Evolutionary conservation across 2,113 vertebrate species (phyloP).

Genomic region (Calidris pugnax): DNA sequence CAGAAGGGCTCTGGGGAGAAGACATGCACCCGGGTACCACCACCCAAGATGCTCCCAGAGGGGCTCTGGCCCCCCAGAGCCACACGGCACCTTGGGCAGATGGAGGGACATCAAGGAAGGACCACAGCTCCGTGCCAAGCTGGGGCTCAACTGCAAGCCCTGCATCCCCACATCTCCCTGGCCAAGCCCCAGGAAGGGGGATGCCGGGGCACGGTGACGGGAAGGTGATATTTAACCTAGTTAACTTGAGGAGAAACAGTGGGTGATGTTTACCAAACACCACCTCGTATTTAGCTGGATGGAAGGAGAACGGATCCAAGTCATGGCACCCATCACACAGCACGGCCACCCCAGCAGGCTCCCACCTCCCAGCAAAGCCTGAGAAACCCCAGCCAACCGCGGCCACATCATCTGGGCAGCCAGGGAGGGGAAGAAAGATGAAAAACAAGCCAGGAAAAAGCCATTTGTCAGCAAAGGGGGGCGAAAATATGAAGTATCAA

Average conservation of each 20-base stretch:
- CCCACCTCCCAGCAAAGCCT: accelerated
- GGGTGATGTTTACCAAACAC: accelerated
- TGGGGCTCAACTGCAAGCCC: too few species aligned
- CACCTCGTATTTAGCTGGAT: accelerated
- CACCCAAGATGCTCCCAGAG: too few species aligned
- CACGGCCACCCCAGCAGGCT: background rate
- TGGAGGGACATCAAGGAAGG: too few species aligned
- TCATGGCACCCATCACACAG: accelerated
- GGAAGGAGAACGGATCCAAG: background rate
- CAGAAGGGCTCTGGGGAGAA: too few species aligned
- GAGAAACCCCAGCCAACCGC: background rate
- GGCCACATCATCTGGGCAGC: background rate
- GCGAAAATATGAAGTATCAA: accelerated
- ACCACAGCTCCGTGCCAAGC: background rate
- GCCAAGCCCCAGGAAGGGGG: too few species aligned
- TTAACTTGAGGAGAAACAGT: accelerated
- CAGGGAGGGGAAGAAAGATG: background rate
- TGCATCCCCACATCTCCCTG: background rate
- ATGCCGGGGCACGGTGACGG: accelerated
- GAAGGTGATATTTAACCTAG: accelerated
- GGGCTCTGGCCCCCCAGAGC: background rate
- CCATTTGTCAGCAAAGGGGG: accelerated
- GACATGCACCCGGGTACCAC: too few species aligned
- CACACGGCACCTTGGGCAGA: accelerated
- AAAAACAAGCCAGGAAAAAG: accelerated